Evolutionary conservation across 1,140 invertebrate species (phyloP).

Genomic region (Chrysopa pallens): DNA sequence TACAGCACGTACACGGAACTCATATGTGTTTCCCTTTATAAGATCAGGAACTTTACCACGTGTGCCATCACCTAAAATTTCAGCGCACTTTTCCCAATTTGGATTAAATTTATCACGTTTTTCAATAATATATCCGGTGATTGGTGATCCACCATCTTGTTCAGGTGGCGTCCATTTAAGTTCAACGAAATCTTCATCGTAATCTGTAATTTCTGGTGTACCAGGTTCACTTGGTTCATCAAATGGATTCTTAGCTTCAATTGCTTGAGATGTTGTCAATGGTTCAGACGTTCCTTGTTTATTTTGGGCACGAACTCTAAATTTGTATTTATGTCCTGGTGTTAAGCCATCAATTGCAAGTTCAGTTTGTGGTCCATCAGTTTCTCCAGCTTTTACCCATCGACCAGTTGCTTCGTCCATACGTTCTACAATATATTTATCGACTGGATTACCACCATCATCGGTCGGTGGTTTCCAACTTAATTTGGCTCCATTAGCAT

Average conservation of each 20-base stretch:
- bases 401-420: constrained; percentile 81
- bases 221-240: constrained; percentile 70
- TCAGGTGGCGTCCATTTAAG: constrained; percentile 81
- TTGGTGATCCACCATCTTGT: constrained; percentile 72
- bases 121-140: constrained; percentile 88
- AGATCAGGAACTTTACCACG: constrained; percentile 71
- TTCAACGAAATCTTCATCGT: constrained; percentile 85
- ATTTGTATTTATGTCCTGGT: constrained; percentile 90
- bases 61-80: constrained; percentile 67
- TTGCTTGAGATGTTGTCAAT: constrained; percentile 68
- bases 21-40: constrained; percentile 77
- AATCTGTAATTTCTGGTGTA: constrained; percentile 76
- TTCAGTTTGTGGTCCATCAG: constrained; percentile 54
- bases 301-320: constrained; percentile 87
- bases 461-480: constrained; percentile 82
- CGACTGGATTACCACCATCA: constrained; percentile 77
- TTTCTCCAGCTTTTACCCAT: constrained; percentile 86
- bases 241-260: constrained; percentile 96
- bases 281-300: constrained; percentile 92
- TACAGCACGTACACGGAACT: constrained; percentile 85
- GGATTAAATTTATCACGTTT: constrained; percentile 83
- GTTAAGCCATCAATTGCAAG: constrained; percentile 58
- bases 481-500: constrained; percentile 68
- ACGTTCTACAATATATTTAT: constrained; percentile 85
- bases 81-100: constrained; percentile 74